phyloP scores from a whole-genome alignment of 1,140 invertebrate genomes.

The Ruditapes philippinarum region DNA sequence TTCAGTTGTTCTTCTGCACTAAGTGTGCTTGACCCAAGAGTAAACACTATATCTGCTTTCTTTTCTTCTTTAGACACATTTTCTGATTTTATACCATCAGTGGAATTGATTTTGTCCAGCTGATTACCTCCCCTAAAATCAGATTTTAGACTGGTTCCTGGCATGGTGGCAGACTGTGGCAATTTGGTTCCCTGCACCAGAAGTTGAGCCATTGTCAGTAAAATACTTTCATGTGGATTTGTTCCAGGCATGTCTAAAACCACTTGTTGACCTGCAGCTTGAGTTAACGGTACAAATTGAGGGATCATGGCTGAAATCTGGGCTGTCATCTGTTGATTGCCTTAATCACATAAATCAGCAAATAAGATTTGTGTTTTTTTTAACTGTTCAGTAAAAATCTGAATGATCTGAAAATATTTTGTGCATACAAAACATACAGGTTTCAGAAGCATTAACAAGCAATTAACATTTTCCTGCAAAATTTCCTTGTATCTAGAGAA shows the following conservation, averaged over 20 bases:
- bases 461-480: no score
- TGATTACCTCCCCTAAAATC: background rate
- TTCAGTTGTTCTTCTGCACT: conserved; percentile 45
- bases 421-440: no score
- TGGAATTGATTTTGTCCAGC: background rate
- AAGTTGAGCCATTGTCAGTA: background rate
- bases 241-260: background rate
- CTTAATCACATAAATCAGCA: background rate
- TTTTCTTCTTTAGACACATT: background rate
- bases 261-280: background rate
- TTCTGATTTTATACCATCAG: background rate
- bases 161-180: background rate
- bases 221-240: background rate
- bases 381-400: no score
- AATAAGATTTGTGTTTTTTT: no score
- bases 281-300: background rate
- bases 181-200: background rate
- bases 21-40: background rate
- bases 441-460: no score
- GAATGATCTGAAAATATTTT: no score
- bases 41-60: background rate
- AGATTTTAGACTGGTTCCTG: background rate
- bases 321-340: background rate
- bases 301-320: background rate
- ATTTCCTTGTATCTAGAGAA: no score